Conservation (phyloP, 2,113 vertebrate species). For the Amblyornis subalaris region DNA sequence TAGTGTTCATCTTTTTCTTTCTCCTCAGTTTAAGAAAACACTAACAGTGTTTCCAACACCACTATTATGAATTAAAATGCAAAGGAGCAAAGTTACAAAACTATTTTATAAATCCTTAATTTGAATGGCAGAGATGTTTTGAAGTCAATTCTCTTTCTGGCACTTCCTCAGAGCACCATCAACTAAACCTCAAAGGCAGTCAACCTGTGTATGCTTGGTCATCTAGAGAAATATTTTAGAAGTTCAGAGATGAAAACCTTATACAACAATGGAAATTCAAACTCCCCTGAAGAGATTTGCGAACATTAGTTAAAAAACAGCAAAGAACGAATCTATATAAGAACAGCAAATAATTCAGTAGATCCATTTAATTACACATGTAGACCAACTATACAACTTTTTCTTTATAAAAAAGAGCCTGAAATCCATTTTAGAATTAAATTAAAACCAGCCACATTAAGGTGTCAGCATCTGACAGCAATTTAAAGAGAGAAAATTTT, state of each 20-base stretch:
- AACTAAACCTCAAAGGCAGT: not conserved
- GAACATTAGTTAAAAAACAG: not conserved
- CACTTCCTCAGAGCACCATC: not conserved
- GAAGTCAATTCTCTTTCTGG: not conserved
- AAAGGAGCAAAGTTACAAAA: not conserved
- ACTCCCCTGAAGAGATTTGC: not conserved
- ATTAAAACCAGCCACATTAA: not conserved
- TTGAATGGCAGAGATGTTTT: not conserved
- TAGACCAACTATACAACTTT: not conserved
- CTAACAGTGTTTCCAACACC: not conserved
- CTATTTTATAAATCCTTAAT: not conserved
- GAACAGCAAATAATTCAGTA: not conserved
- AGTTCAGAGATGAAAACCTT: not conserved
- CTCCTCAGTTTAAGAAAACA: not conserved
- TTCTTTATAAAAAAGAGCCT: not conserved
- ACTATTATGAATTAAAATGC: not conserved
- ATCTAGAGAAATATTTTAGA: not conserved
- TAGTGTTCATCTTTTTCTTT: not conserved
- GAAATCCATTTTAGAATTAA: not conserved
- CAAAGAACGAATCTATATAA: not conserved
- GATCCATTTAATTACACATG: not conserved
- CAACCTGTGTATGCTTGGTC: not conserved
- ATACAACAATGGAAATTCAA: not conserved
- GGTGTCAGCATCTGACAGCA: not conserved
- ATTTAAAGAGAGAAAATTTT: not conserved